A percentile compares a stretch with the other conserved stretches of the same genome.
phyloP scores from a whole-genome alignment of 1,140 invertebrate genomes.

The Lethocerus indicus region DNA sequence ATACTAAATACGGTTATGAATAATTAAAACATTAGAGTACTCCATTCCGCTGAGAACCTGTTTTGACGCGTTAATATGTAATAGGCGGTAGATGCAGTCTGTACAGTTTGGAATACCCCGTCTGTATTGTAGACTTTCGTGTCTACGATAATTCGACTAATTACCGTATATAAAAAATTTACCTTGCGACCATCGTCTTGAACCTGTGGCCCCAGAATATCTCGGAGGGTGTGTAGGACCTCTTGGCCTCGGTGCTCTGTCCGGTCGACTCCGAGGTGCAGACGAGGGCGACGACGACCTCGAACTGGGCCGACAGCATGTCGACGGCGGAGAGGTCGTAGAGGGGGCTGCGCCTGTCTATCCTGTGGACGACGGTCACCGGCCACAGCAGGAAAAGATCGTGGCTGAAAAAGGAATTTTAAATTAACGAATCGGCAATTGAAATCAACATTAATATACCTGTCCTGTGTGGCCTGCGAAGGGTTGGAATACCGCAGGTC shows the following conservation, averaged over 20 bases:
- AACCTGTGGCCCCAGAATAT: slow-evolving; percentile 77
- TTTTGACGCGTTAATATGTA: too few relatives aligned
- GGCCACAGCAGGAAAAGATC: slow-evolving; percentile 42
- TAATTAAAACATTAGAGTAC: too few relatives aligned
- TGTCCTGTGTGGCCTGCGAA: too few relatives aligned
- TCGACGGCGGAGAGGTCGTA: slow-evolving; percentile 36
- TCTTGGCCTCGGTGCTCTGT: slow-evolving; percentile 49
- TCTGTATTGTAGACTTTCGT: too few relatives aligned
- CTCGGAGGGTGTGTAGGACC: slow-evolving; percentile 66
- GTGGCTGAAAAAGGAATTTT: slow-evolving; percentile 22
- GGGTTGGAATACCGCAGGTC: too few relatives aligned
- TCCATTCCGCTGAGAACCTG: too few relatives aligned
- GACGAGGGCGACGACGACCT: slow-evolving; percentile 71
- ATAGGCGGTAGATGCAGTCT: too few relatives aligned
- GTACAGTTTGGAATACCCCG: too few relatives aligned
- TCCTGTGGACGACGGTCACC: slow-evolving; percentile 30
- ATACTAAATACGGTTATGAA: too few relatives aligned
- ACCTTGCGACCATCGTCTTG: slow-evolving; percentile 45
- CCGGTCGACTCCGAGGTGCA: slow-evolving; percentile 64
- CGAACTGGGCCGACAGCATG: slow-evolving; percentile 49
- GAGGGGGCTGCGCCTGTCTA: slow-evolving; percentile 35
- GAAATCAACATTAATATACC: too few relatives aligned
- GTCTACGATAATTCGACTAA: background rate
- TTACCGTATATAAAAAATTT: background rate
- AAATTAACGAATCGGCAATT: too few relatives aligned